A percentile compares a stretch with the other conserved stretches of the same genome.
Conservation (phyloP, 1,140 invertebrate genomes). For the Idris sp. region DNA sequence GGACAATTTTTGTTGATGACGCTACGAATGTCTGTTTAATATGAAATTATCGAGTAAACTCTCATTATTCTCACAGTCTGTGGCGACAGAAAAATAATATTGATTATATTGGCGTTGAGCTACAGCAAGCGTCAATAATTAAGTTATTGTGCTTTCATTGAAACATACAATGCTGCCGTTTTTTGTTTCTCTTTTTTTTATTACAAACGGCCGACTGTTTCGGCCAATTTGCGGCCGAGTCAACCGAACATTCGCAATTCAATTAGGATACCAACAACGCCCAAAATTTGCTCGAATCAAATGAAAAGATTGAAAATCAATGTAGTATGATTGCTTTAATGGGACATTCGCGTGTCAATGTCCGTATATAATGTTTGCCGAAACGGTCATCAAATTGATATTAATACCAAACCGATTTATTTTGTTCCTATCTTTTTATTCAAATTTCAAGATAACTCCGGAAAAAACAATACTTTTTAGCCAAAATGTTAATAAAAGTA, state of each 20-base stretch:
- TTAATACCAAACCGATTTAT: constrained; percentile 10
- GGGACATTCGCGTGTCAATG: constrained; percentile 65
- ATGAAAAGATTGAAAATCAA: constrained; percentile 74
- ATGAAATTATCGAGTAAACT: constrained; percentile 30
- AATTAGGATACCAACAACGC: constrained; percentile 71
- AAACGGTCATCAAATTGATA: constrained; percentile 10
- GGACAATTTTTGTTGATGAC: constrained; percentile 13
- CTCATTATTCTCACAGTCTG: constrained; percentile 37
- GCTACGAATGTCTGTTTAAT: constrained; percentile 42
- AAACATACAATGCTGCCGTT: constrained; percentile 52
- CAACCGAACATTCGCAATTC: constrained; percentile 72
- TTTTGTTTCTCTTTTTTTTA: constrained; percentile 65
- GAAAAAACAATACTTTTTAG: no score
- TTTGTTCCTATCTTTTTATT: no score
- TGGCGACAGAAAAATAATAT: constrained; percentile 65
- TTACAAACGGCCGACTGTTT: constrained; percentile 63
- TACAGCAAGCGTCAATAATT: constrained; percentile 66
- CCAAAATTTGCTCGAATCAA: constrained; percentile 73
- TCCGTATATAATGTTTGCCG: constrained; percentile 59
- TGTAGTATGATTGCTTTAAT: constrained; percentile 70
- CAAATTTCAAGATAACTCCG: no score
- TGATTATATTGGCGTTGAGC: constrained; percentile 60
- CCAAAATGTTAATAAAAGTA: no score
- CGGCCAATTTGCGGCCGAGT: constrained; percentile 75
- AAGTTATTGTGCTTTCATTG: constrained; percentile 56